Percentiles rank a stretch among this genome's conserved stretches.
Conservation (phyloP, 2,888 invertebrate species). For the Imbricaverruca yamaguchii region DNA sequence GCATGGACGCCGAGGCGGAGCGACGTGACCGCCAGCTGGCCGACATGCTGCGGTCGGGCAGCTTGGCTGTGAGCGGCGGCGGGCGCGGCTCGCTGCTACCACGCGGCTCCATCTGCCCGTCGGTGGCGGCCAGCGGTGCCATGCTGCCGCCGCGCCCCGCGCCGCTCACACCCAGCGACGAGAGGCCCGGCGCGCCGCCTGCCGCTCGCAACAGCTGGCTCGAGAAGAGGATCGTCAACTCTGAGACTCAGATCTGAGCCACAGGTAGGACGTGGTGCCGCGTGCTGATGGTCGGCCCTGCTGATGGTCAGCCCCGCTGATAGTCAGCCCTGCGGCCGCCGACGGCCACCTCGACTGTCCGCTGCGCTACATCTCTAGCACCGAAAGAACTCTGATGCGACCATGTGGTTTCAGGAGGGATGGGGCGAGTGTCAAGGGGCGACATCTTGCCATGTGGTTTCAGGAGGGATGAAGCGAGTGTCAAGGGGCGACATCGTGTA, state of each 20-base stretch:
- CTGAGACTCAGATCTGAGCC: conserved; percentile 31
- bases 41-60: conserved; percentile 27
- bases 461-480: too few species aligned
- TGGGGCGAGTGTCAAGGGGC: too few species aligned
- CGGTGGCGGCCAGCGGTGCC: background rate
- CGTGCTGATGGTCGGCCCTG: too few species aligned
- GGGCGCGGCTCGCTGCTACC: conserved; percentile 5
- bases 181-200: conserved; percentile 16
- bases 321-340: too few species aligned
- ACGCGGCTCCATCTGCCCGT: conserved; percentile 16
- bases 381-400: too few species aligned
- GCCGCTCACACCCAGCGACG: conserved; percentile 25
- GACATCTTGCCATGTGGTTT: too few species aligned
- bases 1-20: conserved; percentile 34
- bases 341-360: too few species aligned
- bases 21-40: conserved; percentile 12
- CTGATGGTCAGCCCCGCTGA: too few species aligned
- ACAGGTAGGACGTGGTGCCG: too few species aligned
- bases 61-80: conserved; percentile 23
- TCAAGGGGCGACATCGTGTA: too few species aligned
- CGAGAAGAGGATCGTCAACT: conserved; percentile 20
- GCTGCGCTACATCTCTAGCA: too few species aligned
- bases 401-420: too few species aligned
- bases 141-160: conserved; percentile 21
- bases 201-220: conserved; percentile 24